These are phyloP conservation scores for Synergus gifuensis DNA, from an alignment of 2,888 invertebrate species.

Conservation along the genomic window DNA sequence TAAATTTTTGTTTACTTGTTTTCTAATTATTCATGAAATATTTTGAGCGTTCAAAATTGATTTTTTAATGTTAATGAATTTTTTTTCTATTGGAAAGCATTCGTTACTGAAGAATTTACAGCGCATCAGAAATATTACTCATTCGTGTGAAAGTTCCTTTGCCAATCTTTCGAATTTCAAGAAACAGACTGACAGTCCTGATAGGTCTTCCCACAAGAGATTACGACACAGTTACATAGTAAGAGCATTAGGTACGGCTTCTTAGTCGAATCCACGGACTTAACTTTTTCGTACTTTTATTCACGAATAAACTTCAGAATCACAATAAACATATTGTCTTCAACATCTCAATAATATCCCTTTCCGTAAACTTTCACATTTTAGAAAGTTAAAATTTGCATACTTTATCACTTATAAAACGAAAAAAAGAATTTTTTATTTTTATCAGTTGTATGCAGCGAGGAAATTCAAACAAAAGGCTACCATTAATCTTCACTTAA, in stretches of 20 bases:
- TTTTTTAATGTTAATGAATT: too few relatives aligned
- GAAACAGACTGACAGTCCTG: constrained; percentile 62
- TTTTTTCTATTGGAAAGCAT: too few relatives aligned
- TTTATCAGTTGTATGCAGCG: too few relatives aligned
- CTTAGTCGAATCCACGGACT: constrained; percentile 52
- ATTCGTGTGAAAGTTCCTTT: background rate
- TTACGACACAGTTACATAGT: constrained; percentile 69
- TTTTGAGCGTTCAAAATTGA: too few relatives aligned
- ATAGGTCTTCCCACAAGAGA: constrained; percentile 70
- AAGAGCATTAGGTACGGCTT: constrained; percentile 72
- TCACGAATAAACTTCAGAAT: background rate
- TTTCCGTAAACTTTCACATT: background rate
- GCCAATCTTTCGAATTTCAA: constrained; percentile 58
- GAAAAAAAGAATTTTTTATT: too few relatives aligned
- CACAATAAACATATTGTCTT: background rate
- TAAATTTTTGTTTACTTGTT: background rate
- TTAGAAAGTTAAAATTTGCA: background rate
- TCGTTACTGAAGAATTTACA: too few relatives aligned
- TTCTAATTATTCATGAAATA: too few relatives aligned
- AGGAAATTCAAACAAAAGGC: background rate
- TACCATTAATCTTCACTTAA: background rate
- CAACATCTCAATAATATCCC: background rate
- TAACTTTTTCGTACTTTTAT: constrained; percentile 1
- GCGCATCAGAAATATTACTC: too few relatives aligned
- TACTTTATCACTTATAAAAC: background rate